Evolutionary conservation across 1,140 invertebrate species (phyloP), one percentile per base, ranked within the genome.

Genomic region (Ditylenchus dipsaci): DNA sequence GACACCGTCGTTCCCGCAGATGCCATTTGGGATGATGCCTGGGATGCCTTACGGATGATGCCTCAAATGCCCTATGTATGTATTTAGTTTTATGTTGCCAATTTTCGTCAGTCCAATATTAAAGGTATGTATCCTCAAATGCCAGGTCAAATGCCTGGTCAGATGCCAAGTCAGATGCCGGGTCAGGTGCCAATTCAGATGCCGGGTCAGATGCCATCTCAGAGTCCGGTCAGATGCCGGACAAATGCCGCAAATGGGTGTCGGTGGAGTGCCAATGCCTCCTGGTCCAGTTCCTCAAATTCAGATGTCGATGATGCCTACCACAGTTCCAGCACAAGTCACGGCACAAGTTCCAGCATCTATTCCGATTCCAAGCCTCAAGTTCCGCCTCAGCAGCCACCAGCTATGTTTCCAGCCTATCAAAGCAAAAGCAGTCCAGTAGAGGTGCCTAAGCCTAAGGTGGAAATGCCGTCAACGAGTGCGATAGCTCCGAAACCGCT

Each of bases 401-500:
- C 75, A 65, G n/a, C 71, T 49, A 42, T 67, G 33, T 53, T 63
- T 69, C 67, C 77, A 29, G 73, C 68, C 57, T 68, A 72, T 58
- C 75, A 77, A 27, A 69, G 57, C 21, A 49, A 38, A 47, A 78
- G 78, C 23, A 82, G 81, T 63, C 83, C 82, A 63, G 69, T 82
- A 80, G 59, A 61, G 29, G 26, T 29, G 3, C 5, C 27, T 61
- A 61, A 61, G 26, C 13, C 75, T 79, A 71, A 74, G 26, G 61
- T 69, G 75, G 38, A 69, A 72, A 19, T 45, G 68, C 7, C 56
- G 70, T 23, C 42, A 72, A 15, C 11, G 49, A 63, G 59, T 68
- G 63, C 67, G 74, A 23, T 21, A 38, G 78, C 75, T 15, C 82
- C 83, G 30, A 84, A 84, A 68, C 82, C 84, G 68, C 77, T 83